Percentiles rank a stretch among this genome's conserved stretches.
Conservation (phyloP, 2,113 vertebrate species). For the Alectura lathami region DNA sequence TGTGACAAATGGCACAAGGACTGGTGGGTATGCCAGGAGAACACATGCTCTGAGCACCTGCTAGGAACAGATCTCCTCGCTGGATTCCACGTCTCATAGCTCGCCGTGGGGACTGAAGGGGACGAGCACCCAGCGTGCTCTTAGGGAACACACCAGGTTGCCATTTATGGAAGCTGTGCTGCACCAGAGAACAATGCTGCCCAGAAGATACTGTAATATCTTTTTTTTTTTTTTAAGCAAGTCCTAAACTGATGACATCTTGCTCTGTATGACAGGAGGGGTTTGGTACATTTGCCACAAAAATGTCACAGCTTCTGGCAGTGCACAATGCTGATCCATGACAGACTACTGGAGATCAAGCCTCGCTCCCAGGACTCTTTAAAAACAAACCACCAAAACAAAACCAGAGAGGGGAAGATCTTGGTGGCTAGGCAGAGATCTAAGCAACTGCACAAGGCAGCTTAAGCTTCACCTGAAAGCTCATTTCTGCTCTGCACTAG, state of each 20-base stretch:
- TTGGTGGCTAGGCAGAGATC: conserved; percentile 26
- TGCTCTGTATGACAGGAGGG: background rate
- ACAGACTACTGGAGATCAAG: background rate
- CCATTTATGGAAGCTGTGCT: background rate
- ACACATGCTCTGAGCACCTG: conserved; percentile 13
- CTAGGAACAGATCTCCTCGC: background rate
- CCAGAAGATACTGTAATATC: background rate
- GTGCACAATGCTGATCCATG: background rate
- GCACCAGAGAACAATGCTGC: background rate
- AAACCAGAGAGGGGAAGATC: background rate
- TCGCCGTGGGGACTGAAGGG: rapidly evolving
- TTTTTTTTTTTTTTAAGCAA: background rate
- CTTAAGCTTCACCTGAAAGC: conserved; percentile 25
- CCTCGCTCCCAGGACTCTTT: background rate
- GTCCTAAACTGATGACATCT: background rate
- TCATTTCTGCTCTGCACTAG: conserved; percentile 20
- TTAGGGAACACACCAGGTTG: background rate
- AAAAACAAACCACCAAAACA: conserved; percentile 51
- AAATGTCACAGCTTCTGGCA: background rate
- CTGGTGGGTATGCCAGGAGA: background rate
- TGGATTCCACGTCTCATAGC: background rate
- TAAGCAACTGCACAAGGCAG: conserved; percentile 12
- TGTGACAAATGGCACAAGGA: background rate
- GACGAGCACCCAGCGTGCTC: background rate
- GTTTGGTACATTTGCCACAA: background rate